Percentiles rank a stretch among this genome's conserved stretches.
These are phyloP conservation scores for Ladona fulva DNA, from an alignment of 1,140 invertebrate genomes.

Conservation along the genomic window DNA sequence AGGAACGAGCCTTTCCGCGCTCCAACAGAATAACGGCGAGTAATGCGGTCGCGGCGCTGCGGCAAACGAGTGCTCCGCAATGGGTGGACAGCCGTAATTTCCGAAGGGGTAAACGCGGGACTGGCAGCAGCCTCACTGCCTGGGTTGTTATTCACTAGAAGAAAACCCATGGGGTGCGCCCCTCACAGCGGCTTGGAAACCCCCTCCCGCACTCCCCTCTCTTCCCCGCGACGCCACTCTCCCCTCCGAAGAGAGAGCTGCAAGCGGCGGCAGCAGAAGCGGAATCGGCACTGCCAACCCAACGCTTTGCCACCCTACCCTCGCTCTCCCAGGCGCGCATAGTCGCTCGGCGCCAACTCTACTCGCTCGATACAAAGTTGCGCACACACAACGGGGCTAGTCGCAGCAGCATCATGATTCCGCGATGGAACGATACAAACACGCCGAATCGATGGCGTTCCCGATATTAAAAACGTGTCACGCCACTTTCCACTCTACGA, in stretches of 20 bases:
- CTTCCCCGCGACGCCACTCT: background rate
- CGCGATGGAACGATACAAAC: no score
- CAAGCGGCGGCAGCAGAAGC: background rate
- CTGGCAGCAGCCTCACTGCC: background rate
- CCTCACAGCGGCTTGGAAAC: background rate
- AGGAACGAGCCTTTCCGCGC: background rate
- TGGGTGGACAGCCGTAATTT: background rate
- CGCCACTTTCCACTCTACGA: no score
- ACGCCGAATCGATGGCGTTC: no score
- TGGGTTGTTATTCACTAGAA: background rate
- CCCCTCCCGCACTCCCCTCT: background rate
- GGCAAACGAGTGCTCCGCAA: background rate
- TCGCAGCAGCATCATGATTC: no score
- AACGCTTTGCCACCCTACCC: background rate
- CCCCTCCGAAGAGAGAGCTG: background rate
- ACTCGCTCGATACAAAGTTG: background rate
- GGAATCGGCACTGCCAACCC: background rate
- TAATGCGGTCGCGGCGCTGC: background rate
- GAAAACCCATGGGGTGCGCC: constrained; percentile 5
- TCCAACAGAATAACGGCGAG: background rate
- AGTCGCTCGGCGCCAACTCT: background rate
- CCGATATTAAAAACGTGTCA: no score
- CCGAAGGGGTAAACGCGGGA: background rate
- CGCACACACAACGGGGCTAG: no score
- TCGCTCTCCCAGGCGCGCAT: background rate